Evolutionary conservation across 2,888 invertebrate species (phyloP), one percentile per base, ranked within the genome.

Genomic region (Apomyelois bistriatella): DNA sequence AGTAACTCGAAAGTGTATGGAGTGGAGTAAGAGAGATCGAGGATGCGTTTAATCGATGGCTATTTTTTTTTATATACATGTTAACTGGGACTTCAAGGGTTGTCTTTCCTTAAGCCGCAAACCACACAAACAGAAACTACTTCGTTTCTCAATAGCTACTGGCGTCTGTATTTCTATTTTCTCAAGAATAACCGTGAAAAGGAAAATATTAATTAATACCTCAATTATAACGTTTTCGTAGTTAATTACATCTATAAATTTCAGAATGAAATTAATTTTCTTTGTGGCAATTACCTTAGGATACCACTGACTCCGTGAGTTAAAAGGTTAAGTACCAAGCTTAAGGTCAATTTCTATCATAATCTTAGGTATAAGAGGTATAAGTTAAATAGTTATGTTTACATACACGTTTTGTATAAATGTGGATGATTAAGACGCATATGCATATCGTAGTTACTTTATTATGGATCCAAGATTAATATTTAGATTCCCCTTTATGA

Each of bases 191-290:
- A 17, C 41, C n/a, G 41, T 41, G 16, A 10, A 41, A 46, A 46
- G 9, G 32, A 32, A 13, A 43, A 46, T 46, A 5, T 46, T 32
- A 43, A 53, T 41, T 48, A 48, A 48, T 36, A 41, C 12, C 35
- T 49, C 30, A 38, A 43, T 36, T 48, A 46, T 13, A 22, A n/a
- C 40, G 16, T 15, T 15, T 12, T n/a, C 38, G 38, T 9, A 13
- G 38, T 30, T 41, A 50, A 40, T 50, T 40, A 50, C 49, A 32
- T 40, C 40, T 38, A 40, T 40, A 50, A 50, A 49, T 49, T 49
- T 22, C 15, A 30, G 13, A 5, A 36, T 37, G 41, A 36, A 35
- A 51, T 51, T 51, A 43, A 50, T 41, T 50, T 40, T 52, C 15
- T 52, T 52, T 52, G 32, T 32, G 22, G 22, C 35, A 35, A 43